Base-by-base conservation (phyloP, 2,113 vertebrate species). In the Dromiciops gliroides region DNA sequence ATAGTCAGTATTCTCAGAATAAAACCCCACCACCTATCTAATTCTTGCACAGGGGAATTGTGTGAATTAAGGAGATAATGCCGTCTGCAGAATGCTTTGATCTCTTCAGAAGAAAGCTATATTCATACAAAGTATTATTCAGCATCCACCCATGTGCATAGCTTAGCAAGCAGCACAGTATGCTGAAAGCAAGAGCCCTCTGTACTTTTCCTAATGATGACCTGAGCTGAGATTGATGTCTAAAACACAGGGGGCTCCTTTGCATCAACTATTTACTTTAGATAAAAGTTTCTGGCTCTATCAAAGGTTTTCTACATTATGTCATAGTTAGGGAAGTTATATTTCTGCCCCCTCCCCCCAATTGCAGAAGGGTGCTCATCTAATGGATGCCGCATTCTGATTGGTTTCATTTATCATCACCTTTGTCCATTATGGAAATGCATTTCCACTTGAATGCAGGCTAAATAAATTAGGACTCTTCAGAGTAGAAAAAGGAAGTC, bases 11-110 rank as follows among this genome's bases (percentile, higher is more conserved):
- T 95, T 92, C 89, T 26, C 92, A 95, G 94, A 95, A 95, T 94
- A 96, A 97, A 94, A 97, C 90, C 89, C 83, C 88, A 49, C 11
- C 90, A 90, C 89, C 94, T 92, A 90, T 97, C 96, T 96, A 90
- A 75, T 92, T 44, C 93, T 93, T 56, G 89, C 92, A 93, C 92
- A 95, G 94, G 51, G 60, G 56, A 93, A 89, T 47, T 52, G 47
- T 97, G 51, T 90, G 83, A 97, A 97, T 95, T 95, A 96, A 95
- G 95, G 93, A 96, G 95, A 96, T 94, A 98, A 97, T 95, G 90
- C 49, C 75, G 23, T 93, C 92, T 94, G 95, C 3, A 51, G 91
- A 95, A 90, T 83, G 89, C 93, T 96, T 96, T 98, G 92, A 96
- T 97, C 96, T 95, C 95, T 44, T 75, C 50, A 90, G 89, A 96